phyloP scores from a whole-genome alignment of 2,888 invertebrate species.

The Tanytarsus gracilentus region DNA sequence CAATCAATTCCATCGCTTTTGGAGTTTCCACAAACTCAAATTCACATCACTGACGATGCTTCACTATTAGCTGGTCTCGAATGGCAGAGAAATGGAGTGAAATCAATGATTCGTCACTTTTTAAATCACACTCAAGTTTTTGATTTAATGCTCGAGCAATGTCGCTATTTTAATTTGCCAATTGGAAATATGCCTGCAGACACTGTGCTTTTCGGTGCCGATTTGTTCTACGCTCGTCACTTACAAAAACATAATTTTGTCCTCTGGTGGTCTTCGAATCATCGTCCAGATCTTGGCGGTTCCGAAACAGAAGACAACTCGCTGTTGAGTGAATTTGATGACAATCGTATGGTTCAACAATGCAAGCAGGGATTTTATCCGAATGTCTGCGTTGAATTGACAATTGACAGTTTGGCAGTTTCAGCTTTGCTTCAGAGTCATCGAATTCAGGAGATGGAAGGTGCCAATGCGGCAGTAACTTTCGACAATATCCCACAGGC shows the following conservation, averaged over 20 bases:
- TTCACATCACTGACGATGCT: constrained; percentile 69
- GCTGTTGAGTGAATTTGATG: constrained; percentile 40
- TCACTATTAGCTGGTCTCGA: constrained; percentile 72
- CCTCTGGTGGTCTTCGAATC: constrained; percentile 87
- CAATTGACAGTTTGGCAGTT: constrained; percentile 84
- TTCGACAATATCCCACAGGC: constrained; percentile 55
- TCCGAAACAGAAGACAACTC: constrained; percentile 90
- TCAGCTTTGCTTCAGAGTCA: constrained; percentile 84
- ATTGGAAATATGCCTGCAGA: constrained; percentile 84
- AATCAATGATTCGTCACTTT: constrained; percentile 79
- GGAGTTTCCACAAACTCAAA: constrained; percentile 54
- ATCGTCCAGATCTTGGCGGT: constrained; percentile 94
- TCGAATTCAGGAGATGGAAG: constrained; percentile 82
- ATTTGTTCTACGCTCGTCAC: constrained; percentile 88
- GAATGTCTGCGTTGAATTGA: constrained; percentile 80
- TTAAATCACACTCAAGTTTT: constrained; percentile 64
- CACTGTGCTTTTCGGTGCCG: constrained; percentile 81
- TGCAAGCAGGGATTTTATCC: constrained; percentile 55
- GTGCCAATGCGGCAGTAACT: constrained; percentile 70
- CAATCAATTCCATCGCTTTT: constrained; percentile 58
- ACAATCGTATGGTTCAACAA: constrained; percentile 39
- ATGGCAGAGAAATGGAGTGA: constrained; percentile 85
- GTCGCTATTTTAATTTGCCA: constrained; percentile 87
- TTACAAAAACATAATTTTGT: constrained; percentile 84
- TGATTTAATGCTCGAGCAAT: constrained; percentile 63